A percentile compares a stretch with the other conserved stretches of the same genome.
Evolutionary conservation across 2,797 vertebrate genomes (phyloP).

Genomic region (Myoxocephalus aenaeus): DNA sequence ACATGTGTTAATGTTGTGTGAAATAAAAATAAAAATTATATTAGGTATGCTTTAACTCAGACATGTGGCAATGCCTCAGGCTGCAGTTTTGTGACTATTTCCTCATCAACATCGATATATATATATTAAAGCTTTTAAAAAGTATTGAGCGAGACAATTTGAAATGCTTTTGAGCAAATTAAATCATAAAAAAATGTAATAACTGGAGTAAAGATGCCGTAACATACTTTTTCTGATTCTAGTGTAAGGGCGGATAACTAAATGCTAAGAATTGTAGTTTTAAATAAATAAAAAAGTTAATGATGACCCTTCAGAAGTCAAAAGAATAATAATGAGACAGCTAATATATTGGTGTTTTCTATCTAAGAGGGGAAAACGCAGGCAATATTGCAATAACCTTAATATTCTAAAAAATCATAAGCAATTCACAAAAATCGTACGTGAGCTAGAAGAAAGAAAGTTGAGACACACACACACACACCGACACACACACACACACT

Average conservation of each 20-base stretch:
- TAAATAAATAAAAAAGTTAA: not conserved
- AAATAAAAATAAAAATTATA: not conserved
- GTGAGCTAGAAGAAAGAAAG: conserved; percentile 4
- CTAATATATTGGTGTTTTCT: not conserved
- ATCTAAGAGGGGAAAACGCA: not conserved
- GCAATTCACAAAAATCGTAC: not conserved
- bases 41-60: conserved; percentile 5
- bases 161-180: not conserved
- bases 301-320: not conserved
- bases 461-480: conserved; percentile 12
- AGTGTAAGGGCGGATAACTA: not conserved
- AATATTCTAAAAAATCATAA: not conserved
- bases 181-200: not conserved
- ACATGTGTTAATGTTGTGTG: not conserved
- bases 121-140: not conserved
- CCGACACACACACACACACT: conserved; percentile 36
- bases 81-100: conserved; percentile 10
- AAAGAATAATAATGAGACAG: not conserved
- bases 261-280: not conserved
- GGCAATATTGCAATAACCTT: not conserved
- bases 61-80: conserved; percentile 2
- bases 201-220: not conserved
- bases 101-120: not conserved
- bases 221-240: not conserved
- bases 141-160: not conserved